Base-by-base conservation (phyloP, 1,140 invertebrate genomes). In the Adelges cooleyi region DNA sequence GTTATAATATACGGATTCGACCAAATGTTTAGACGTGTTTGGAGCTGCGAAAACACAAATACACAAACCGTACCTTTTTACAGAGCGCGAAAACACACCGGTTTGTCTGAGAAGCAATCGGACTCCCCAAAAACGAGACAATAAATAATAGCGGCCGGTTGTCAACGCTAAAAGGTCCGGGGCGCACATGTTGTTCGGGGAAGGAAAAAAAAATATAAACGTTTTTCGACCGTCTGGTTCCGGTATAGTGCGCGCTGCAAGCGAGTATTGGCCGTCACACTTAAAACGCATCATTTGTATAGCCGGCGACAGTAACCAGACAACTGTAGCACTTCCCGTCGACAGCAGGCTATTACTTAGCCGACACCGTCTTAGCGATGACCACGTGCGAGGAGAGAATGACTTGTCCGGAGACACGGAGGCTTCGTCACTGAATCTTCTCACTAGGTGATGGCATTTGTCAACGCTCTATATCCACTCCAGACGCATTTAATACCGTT, bases 81-180 rank as follows among this genome's bases (percentile, higher is more conserved):
- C n/a, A n/a, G 15, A 17, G 25, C 29, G 17, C 29, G n/a, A n/a
- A n/a, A n/a, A 51, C 15, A 27, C 23, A 18, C 27, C 8, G 15
- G 17, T 4, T 10, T 52, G 13, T 36, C 17, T n/a, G 15, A 2
- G n/a, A 17, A 5, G 18, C 53, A 56, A 56, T 56, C 0, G 38
- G 53, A 56, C 38, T 56, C 53, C 53, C 42, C 6, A 2, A 4
- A 40, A 25, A 40, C 53, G 38, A 42, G 13, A 23, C 18, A n/a
- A 56, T 56, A 42, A 56, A 42, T 56, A 50, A 50, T 50, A 50
- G 18, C 52, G 52, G 22, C n/a, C 36, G 36, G 53, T 56, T 56
- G 53, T 56, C 38, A 56, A 25, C 36, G 53, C 36, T 56, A 56
- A 56, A 56, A 56, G 53, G 38, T 50, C n/a, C 48, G 23, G 36